Evolutionary conservation across 2,888 invertebrate species (phyloP), one percentile per base, ranked within the genome.

Genomic region (Muschampia plurimacula): DNA sequence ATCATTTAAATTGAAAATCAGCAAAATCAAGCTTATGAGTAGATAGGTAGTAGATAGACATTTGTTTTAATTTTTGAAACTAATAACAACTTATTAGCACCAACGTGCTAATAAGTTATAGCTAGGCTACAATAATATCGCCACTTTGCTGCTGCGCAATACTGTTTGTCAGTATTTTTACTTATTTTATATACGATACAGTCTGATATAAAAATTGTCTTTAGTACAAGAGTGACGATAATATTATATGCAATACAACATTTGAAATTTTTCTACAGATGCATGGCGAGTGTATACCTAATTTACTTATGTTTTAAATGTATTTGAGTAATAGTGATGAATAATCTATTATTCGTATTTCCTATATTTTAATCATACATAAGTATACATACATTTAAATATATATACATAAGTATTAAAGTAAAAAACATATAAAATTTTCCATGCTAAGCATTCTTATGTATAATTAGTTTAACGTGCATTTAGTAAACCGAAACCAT

Each of bases 241-340:
- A 13, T 46, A 44, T 10, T 2, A 44, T 39, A 9, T 46, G 13
- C 13, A 46, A 46, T 13, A 44, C 13, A 46, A 46, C 71, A 74
- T 63, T 67, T 60, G 39, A 74, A 57, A 74, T 32, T 4, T 36
- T 64, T 59, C 84, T 87, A 89, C 90, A 92, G 91, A 92, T 90
- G 90, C 92, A 91, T 91, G 91, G 91, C 86, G 84, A 84, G 82
- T 84, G 79, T 78, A 78, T 46, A 70, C 67, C 10, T 22, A 7
- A 15, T 15, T 52, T 7, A 52, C 8, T 52, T 15, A 8, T 6
- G 9, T 28, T 9, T 57, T 28, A 28, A 9, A 57, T 57, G 4
- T 59, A 59, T 32, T 32, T 32, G 4, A 9, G 32, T 59, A 59
- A 59, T 7, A 12, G 59, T 28, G 28, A n/a, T 3, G 8, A 15